phyloP scores from a whole-genome alignment of 2,888 invertebrate genomes.

The Kuschelorhynchus macadamiae region DNA sequence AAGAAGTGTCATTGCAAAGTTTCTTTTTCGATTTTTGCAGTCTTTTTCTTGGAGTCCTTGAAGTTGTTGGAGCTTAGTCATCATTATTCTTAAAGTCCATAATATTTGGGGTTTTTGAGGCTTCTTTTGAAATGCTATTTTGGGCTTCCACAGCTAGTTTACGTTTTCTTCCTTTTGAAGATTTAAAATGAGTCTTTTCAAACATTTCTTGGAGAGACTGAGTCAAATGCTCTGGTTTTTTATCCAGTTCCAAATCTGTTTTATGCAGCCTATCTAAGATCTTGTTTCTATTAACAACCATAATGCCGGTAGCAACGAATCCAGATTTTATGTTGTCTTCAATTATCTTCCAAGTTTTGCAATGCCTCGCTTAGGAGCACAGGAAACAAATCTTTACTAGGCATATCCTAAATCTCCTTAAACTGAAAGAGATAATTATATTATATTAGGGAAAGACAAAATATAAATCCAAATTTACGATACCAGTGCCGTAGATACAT shows the following conservation, averaged over 20 bases:
- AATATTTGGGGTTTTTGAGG: background rate
- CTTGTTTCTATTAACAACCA: constrained; percentile 22
- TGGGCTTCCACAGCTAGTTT: constrained; percentile 19
- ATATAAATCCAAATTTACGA: no score
- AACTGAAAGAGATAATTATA: no score
- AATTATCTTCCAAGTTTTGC: background rate
- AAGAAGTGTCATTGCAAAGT: background rate
- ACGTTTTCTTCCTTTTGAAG: constrained; percentile 14
- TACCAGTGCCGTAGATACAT: no score
- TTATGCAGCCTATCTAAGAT: constrained; percentile 22
- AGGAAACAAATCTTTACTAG: constrained; percentile 48
- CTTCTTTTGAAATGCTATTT: constrained; percentile 22
- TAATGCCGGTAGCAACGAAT: constrained; percentile 23
- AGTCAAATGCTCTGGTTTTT: background rate
- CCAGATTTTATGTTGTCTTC: constrained; percentile 23
- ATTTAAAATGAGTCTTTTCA: constrained; percentile 10
- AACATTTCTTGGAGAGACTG: constrained; percentile 24
- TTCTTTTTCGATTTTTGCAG: background rate
- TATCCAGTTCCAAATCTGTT: constrained; percentile 12
- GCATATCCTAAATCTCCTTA: no score
- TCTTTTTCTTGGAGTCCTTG: no score
- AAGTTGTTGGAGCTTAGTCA: no score
- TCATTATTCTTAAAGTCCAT: no score
- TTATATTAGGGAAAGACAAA: no score
- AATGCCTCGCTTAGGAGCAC: constrained; percentile 40